Evolutionary conservation across 2,113 vertebrate species (phyloP).

Genomic region (Maylandia zebra): DNA sequence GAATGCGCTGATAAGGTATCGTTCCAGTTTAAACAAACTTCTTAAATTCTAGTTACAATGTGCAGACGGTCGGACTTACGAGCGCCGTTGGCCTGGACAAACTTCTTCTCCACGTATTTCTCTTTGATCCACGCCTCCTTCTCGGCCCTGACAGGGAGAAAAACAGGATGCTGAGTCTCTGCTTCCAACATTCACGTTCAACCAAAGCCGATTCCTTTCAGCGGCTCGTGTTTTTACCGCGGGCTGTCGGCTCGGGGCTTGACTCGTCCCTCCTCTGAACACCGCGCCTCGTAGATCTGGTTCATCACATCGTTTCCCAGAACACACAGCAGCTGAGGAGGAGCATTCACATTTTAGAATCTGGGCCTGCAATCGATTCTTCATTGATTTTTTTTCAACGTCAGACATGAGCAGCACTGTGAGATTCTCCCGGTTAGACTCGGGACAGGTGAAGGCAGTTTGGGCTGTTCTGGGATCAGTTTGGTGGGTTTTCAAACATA

Average conservation of each 20-base stretch:
- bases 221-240: neutral
- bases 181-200: neutral
- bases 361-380: neutral
- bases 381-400: neutral
- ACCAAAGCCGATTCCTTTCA: no score
- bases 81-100: conserved; percentile 14
- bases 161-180: neutral
- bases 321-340: conserved; percentile 60
- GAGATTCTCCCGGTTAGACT: neutral
- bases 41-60: neutral
- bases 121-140: conserved; percentile 70
- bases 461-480: neutral
- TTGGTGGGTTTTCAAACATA: neutral
- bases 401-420: neutral
- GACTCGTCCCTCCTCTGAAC: conserved; percentile 30
- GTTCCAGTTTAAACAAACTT: neutral
- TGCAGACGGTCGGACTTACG: neutral
- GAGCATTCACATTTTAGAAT: neutral
- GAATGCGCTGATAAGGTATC: neutral
- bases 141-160: conserved; percentile 41
- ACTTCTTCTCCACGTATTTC: conserved; percentile 72
- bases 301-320: conserved; percentile 70
- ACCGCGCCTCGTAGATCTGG: conserved; percentile 59
- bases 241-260: conserved; percentile 52
- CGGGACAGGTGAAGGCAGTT: neutral